phyloP scores from a whole-genome alignment of 2,113 vertebrate species.

The Muntiacus muntjak region DNA sequence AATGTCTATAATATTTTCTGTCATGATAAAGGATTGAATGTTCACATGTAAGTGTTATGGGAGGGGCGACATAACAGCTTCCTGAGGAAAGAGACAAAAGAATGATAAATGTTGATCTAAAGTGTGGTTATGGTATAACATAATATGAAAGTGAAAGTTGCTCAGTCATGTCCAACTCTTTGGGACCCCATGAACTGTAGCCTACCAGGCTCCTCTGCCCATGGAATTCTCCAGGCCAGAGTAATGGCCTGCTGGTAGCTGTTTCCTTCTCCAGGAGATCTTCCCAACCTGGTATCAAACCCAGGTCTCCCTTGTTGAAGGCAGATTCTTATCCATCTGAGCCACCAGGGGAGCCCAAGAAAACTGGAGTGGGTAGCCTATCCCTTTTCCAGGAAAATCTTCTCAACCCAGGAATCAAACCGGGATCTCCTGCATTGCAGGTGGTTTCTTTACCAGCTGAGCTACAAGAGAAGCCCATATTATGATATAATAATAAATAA shows the following conservation, averaged over 20 bases:
- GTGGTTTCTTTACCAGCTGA: background rate
- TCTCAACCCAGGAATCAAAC: background rate
- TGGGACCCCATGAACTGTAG: background rate
- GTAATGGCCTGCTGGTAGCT: background rate
- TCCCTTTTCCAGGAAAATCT: background rate
- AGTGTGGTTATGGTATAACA: background rate
- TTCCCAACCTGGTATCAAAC: background rate
- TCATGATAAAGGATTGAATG: background rate
- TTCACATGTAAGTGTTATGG: background rate
- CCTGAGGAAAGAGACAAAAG: background rate
- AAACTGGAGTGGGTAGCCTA: background rate
- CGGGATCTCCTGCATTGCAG: fast-evolving
- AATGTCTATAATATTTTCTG: background rate
- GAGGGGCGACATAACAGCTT: fast-evolving
- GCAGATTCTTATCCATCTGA: background rate
- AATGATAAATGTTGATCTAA: background rate
- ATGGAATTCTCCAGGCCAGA: background rate
- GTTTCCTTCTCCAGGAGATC: background rate
- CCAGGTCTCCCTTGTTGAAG: fast-evolving
- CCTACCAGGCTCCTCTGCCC: background rate
- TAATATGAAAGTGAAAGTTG: background rate
- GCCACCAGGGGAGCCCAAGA: background rate
- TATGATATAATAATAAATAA: background rate
- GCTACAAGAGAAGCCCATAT: background rate
- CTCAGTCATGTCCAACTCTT: background rate